Evolutionary conservation across 1,140 invertebrate genomes (phyloP).

Genomic region (Sycobia sp.): DNA sequence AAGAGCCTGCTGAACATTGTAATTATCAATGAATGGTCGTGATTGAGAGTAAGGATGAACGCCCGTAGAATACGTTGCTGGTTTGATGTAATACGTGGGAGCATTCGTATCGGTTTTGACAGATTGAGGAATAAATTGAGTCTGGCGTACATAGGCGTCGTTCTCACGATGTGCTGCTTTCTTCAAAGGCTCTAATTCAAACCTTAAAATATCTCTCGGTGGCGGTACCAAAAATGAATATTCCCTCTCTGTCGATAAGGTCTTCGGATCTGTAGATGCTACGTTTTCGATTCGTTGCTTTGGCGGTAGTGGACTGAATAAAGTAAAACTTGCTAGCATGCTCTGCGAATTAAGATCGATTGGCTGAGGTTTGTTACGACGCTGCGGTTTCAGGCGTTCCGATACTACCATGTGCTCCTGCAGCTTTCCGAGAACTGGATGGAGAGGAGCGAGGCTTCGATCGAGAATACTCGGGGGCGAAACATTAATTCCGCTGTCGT

Average conservation of each 20-base stretch:
- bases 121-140: slow-evolving; percentile 39
- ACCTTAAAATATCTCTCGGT: slow-evolving; percentile 49
- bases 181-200: slow-evolving; percentile 49
- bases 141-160: slow-evolving; percentile 43
- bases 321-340: slow-evolving; percentile 59
- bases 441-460: slow-evolving; percentile 41
- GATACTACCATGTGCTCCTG: slow-evolving; percentile 53
- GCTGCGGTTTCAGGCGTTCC: slow-evolving; percentile 46
- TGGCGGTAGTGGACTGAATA: slow-evolving; percentile 54
- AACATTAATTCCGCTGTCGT: slow-evolving; percentile 48
- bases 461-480: slow-evolving; percentile 44
- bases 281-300: slow-evolving; percentile 37
- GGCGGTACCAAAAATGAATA: slow-evolving; percentile 56
- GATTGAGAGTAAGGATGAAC: slow-evolving; percentile 38
- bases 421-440: slow-evolving; percentile 52
- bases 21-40: slow-evolving; percentile 40
- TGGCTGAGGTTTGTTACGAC: slow-evolving; percentile 42
- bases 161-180: slow-evolving; percentile 46
- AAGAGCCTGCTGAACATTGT: slow-evolving; percentile 38
- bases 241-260: slow-evolving; percentile 45
- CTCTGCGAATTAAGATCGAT: slow-evolving; percentile 55
- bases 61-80: slow-evolving; percentile 38
- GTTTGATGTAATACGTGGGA: slow-evolving; percentile 49
- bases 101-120: slow-evolving; percentile 43
- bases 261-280: slow-evolving; percentile 38